Evolutionary conservation across 1,140 invertebrate genomes (phyloP).

Genomic region (Arion vulgaris): DNA sequence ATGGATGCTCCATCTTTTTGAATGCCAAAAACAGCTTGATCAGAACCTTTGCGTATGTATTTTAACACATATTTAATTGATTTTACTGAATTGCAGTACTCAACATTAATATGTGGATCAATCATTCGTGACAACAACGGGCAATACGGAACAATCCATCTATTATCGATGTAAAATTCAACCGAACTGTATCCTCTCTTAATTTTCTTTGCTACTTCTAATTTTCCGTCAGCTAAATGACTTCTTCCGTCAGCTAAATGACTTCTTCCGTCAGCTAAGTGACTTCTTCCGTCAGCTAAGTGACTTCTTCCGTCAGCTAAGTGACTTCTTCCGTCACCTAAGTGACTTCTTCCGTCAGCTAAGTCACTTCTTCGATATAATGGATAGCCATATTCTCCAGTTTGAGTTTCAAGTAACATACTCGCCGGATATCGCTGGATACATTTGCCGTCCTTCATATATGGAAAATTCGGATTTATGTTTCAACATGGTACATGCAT

Average conservation of each 20-base stretch:
- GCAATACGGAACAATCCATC: conserved; percentile 50
- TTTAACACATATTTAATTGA: conserved; percentile 50
- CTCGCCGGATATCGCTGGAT: not conserved
- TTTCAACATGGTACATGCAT: conserved; percentile 54
- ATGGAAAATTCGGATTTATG: conserved; percentile 41
- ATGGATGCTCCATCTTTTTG: conserved; percentile 7
- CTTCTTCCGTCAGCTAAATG: conserved; percentile 27
- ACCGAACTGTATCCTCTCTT: not conserved
- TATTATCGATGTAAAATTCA: conserved; percentile 43
- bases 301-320: conserved; percentile 50
- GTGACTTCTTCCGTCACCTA: conserved; percentile 27
- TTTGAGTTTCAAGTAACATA: conserved; percentile 8
- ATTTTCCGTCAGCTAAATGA: no score
- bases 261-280: conserved; percentile 51
- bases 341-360: conserved; percentile 33
- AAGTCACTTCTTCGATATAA: conserved; percentile 60
- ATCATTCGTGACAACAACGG: conserved; percentile 39
- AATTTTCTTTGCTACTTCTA: conserved; percentile 3
- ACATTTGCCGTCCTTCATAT: conserved; percentile 52
- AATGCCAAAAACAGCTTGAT: conserved; percentile 37
- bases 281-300: conserved; percentile 28
- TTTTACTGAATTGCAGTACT: conserved; percentile 45
- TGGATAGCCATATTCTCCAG: conserved; percentile 70
- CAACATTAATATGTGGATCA: conserved; percentile 48
- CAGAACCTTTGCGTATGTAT: conserved; percentile 42